A percentile compares a stretch with the other conserved stretches of the same genome.
These are phyloP conservation scores for Marasmarcha lunaedactyla DNA, from an alignment of 2,888 invertebrate species.

Conservation along the genomic window DNA sequence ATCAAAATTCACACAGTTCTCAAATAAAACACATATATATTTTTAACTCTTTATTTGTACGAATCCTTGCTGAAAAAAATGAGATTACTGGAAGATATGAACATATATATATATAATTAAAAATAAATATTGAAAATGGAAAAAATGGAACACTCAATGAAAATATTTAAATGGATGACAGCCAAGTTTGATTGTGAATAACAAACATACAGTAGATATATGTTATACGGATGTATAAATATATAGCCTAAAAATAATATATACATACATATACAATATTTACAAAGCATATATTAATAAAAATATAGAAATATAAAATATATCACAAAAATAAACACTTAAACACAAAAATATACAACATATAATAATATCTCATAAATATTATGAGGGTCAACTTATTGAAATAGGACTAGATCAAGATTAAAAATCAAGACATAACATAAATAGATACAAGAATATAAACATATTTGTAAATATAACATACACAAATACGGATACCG, in stretches of 20 bases:
- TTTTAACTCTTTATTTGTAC: constrained; percentile 63
- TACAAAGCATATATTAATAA: constrained; percentile 1
- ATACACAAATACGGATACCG: constrained; percentile 67
- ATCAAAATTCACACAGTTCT: no score
- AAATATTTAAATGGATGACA: neutral
- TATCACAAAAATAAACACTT: constrained; percentile 13
- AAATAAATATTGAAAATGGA: constrained; percentile 11
- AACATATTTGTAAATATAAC: constrained; percentile 37
- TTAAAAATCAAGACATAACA: constrained; percentile 22
- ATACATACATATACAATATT: constrained; percentile 10
- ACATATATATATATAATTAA: constrained; percentile 8
- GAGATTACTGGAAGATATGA: constrained; percentile 8
- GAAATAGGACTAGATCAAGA: constrained; percentile 44
- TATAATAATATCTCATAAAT: constrained; percentile 9
- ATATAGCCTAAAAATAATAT: constrained; percentile 16
- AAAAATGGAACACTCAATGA: neutral
- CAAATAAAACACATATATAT: constrained; percentile 12
- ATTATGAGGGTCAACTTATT: constrained; percentile 29
- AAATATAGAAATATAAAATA: constrained; percentile 3
- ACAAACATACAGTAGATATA: constrained; percentile 8
- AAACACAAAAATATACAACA: constrained; percentile 13
- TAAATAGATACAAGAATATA: constrained; percentile 14
- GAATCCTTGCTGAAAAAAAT: constrained; percentile 27
- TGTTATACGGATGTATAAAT: constrained; percentile 13
- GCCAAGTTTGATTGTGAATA: no score